Conservation (phyloP, 2,113 vertebrate genomes). For the cattle (Bos taurus) region DNA sequence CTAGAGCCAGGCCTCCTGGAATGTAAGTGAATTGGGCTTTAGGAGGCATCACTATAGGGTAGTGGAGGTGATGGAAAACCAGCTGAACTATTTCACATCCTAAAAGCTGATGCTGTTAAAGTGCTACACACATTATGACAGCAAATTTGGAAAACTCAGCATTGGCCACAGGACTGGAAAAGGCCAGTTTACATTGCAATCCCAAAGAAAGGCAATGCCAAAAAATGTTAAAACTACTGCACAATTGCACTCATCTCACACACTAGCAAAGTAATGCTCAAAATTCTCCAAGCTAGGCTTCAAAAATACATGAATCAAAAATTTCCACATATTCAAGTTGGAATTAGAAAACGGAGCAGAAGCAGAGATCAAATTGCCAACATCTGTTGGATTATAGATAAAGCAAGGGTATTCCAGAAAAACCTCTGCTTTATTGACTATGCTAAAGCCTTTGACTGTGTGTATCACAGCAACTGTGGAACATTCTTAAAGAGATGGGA, state of each 20-base stretch:
- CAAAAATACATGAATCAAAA: background rate
- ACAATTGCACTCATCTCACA: background rate
- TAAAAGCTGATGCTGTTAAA: background rate
- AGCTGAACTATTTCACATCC: background rate
- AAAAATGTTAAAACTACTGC: background rate
- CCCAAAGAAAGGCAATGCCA: background rate
- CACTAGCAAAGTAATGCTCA: background rate
- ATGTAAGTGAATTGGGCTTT: background rate
- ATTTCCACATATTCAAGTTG: background rate
- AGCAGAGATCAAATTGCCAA: background rate
- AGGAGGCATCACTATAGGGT: background rate
- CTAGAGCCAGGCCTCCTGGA: background rate
- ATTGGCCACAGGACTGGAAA: background rate
- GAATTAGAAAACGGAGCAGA: background rate
- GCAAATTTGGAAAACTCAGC: background rate
- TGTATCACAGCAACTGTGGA: too few species aligned
- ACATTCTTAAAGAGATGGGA: too few species aligned
- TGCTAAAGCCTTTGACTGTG: too few species aligned
- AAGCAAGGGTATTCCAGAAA: too few species aligned
- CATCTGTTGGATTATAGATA: rapidly evolving
- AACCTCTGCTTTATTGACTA: too few species aligned
- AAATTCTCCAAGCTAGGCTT: background rate
- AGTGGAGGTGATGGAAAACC: background rate
- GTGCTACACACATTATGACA: background rate
- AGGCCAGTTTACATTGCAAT: background rate